phyloP scores from a whole-genome alignment of 2,113 vertebrate species.

The Halichoeres trimaculatus region DNA sequence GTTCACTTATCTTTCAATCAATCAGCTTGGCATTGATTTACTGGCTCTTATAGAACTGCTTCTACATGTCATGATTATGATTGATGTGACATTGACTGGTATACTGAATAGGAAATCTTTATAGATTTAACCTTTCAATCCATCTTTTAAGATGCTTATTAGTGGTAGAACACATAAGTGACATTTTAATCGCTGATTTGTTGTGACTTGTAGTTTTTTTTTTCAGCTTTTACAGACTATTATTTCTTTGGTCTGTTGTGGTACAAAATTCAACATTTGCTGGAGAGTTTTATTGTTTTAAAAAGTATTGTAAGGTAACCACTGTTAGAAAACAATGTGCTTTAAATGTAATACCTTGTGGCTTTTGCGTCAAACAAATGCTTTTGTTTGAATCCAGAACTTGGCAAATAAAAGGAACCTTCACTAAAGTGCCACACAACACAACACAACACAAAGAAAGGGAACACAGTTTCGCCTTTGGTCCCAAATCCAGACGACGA shows the following conservation, averaged over 20 bases:
- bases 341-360: background rate
- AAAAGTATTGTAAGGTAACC: no score
- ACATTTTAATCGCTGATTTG: background rate
- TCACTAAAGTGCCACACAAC: background rate
- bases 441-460: background rate
- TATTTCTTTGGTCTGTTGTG: background rate
- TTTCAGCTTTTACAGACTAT: background rate
- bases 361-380: constrained; percentile 1
- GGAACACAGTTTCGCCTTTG: background rate
- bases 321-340: background rate
- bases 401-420: constrained; percentile 2
- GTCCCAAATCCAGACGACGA: constrained; percentile 1
- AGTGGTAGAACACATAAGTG: background rate
- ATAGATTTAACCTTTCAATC: background rate
- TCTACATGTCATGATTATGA: no score
- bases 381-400: background rate
- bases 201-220: background rate
- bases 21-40: constrained; percentile 3
- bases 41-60: background rate
- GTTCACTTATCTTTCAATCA: constrained; percentile 20
- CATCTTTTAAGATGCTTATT: background rate
- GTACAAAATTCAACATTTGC: background rate
- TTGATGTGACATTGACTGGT: no score
- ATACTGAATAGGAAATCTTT: background rate
- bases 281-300: no score